Evolutionary conservation across 2,888 invertebrate genomes (phyloP), one percentile per base, ranked within the genome.

Genomic region (Strigamia maritima): DNA sequence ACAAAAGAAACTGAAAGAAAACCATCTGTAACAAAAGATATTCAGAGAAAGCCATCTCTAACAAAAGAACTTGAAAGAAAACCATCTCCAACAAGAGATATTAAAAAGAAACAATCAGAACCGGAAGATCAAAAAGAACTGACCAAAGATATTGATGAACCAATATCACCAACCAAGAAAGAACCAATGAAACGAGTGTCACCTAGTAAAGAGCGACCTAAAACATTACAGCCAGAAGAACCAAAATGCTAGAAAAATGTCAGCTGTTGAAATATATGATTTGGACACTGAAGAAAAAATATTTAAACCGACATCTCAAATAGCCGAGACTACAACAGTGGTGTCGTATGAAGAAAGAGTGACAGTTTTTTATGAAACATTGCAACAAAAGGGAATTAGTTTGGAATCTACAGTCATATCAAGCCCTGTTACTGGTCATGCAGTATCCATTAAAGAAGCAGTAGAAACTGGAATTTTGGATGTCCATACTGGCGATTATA

Each of bases 381-480:
- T 78, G 16, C 10, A 78, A 65, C 54, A 31, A 8, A 54, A 35
- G 22, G 78, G 78, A 78, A 31, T 78, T 2, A 65, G 31, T 65
- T 26, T 78, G 14, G 31, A 78, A 19, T 28, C 26, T 3, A 26
- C 8, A n/a, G 90, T 90, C 82, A 92, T 97, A 80, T 87, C 91
- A 7, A 96, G 98, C 87, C 93, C 93, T 2, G 90, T 93, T 84
- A 90, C 92, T 80, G 93, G 95, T 77, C 92, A 94, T 82, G 86
- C 91, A 12, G 84, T 97, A 14, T 92, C 90, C 12, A 92, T 98
- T 79, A 90, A 91, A 80, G 92, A 95, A 87, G 98, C 97, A 0
- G 89, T 97, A 40, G 90, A 91, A 84, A 91, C 92, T 84, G 94
- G 94, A 81, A 90, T 94, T 83, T 90, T 96, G 83, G 94, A 95